Base-by-base conservation (phyloP, 2,888 invertebrate species). In the Drosophila colorata region DNA sequence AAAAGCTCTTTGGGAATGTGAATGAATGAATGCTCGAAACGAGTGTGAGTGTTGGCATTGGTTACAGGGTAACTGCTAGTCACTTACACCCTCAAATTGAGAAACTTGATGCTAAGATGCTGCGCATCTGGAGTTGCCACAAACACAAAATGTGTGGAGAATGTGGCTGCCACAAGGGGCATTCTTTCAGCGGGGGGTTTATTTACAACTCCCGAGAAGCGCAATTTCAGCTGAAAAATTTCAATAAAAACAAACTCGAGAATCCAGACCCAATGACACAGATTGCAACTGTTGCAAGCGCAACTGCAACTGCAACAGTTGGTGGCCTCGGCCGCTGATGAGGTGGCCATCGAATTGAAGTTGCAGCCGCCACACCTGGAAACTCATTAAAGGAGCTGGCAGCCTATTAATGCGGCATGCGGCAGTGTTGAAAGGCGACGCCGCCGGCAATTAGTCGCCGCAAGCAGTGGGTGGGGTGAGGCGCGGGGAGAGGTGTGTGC, bases 331-430 rank as follows among this genome's bases (percentile, higher is more conserved):
- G 40, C 52, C 57, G 64, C 18, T 55, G 57, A 44, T 49, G 69
- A 25, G 48, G 25, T 69, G 55, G 44, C 25, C 48, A 43, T 47
- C 20, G 56, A 35, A 51, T 55, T 31, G 57, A 11, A 67, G 48
- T 38, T 67, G 35, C 16, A 57, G 38, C 48, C 33, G 48, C 48
- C 56, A 60, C 64, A 66, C 58, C 74, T 59, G 69, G 25, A 25
- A 59, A 23, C 74, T 69, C 69, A 76, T 80, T 73, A 63, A 57
- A 65, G 73, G 82, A 78, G 74, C 61, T 48, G 60, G 59, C 48
- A 63, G 74, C 59, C 88, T 51, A 88, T 83, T 88, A 88, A 87
- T 70, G 64, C 84, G 74, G 74, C 83, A 80, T 67, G 76, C 56
- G 49, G 63, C 65, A 56, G 76, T 66, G 88, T 82, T 86, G 83